A percentile compares a stretch with the other conserved stretches of the same genome.
phyloP scores from a whole-genome alignment of 2,888 invertebrate genomes.

The Xestia rhomboidea region DNA sequence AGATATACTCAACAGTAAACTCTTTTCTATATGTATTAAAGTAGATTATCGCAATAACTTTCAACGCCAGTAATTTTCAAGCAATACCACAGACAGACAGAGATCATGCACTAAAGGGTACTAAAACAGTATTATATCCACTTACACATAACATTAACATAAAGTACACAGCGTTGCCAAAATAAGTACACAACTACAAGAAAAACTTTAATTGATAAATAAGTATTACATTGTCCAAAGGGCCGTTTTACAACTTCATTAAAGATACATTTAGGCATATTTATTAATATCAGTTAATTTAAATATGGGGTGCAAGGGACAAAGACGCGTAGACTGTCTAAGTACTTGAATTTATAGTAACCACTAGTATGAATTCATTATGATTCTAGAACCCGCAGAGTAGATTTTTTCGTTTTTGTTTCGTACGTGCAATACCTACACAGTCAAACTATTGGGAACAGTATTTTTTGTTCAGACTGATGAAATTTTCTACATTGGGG shows the following conservation, averaged over 20 bases:
- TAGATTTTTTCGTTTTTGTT: neutral
- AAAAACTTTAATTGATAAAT: slow-evolving; percentile 46
- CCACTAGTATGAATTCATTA: neutral
- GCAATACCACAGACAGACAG: slow-evolving; percentile 55
- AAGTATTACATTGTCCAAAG: slow-evolving; percentile 54
- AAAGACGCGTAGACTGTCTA: neutral
- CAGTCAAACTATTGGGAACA: too few species aligned
- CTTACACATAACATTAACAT: slow-evolving; percentile 63
- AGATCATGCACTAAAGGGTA: slow-evolving; percentile 63
- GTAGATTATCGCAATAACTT: slow-evolving; percentile 57
- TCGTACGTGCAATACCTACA: neutral
- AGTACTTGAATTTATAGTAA: neutral
- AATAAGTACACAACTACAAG: slow-evolving; percentile 64
- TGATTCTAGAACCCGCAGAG: neutral
- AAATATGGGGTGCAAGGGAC: slow-evolving; percentile 6
- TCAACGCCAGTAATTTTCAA: slow-evolving; percentile 35
- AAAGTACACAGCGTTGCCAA: slow-evolving; percentile 61
- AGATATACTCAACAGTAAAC: neutral
- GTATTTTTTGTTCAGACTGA: neutral
- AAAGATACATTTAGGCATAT: slow-evolving; percentile 40
- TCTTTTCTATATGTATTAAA: neutral
- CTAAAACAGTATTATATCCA: slow-evolving; percentile 61
- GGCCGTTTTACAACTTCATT: slow-evolving; percentile 41
- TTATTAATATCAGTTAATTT: slow-evolving; percentile 25
- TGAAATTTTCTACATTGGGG: neutral